Evolutionary conservation across 92 coral and sea anemone species (phyloP), one percentile per base, ranked within the genome.

Genomic region (Pocillopora grandis): DNA sequence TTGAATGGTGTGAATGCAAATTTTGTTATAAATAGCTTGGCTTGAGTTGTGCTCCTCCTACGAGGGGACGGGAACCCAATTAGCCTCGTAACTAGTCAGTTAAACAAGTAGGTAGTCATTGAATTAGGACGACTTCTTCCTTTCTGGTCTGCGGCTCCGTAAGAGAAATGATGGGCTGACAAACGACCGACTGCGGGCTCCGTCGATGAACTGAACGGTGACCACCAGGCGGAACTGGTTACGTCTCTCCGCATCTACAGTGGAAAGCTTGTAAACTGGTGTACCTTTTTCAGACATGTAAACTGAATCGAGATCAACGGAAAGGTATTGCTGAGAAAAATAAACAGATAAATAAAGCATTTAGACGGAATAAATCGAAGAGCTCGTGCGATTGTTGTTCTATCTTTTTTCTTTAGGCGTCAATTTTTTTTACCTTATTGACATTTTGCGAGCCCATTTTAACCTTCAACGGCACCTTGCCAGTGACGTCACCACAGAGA

Each of bases 251-350:
- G 95, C 88, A 82, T 97, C 98, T 13, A 95, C 93, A 15, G 99
- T 97, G 3, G 99, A 97, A 18, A 97, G 97, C 91, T 97, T 97
- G 90, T 97, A 97, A 48, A 97, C 95, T 21, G 98, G 99, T 14
- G 76, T 94, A 63, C 95, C 98, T 72, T 83, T 84, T 2, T 78
- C 42, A 21, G 92, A 80, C 72, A 90, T 77, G 90, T 97, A 97
- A 56, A 92, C 96, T 11, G 97, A 94, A 76, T 97, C 99, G 55
- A 97, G 93, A 80, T 94, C 97, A 69, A 94, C 95, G 1, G 98
- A 92, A 52, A 97, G 85, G 78, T 85, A 70, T 88, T 92, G 95
- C 99, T 97, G 89, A 12, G 36, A 76, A 78, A 19, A 49, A 60
- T 20, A 16, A 70, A 21, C 4, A 42, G 52, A 63, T 58, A 69